Evolutionary conservation across 2,797 vertebrate species (phyloP).

Genomic region (Falco concolor): DNA sequence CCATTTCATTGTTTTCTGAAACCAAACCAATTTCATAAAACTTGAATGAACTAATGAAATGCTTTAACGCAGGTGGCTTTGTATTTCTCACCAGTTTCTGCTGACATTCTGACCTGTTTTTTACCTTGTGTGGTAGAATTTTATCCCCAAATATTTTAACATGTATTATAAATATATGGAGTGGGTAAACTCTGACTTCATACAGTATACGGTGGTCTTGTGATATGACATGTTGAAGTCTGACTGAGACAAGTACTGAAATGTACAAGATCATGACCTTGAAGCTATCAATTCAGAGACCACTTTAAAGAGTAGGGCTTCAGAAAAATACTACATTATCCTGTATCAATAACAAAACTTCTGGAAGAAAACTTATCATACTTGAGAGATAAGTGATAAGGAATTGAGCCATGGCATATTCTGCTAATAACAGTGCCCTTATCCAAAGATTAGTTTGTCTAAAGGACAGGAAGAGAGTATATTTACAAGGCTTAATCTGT

Average conservation of each 20-base stretch:
- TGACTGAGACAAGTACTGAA: background rate
- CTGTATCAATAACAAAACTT: background rate
- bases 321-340: background rate
- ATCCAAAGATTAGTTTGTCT: background rate
- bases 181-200: background rate
- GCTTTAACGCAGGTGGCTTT: background rate
- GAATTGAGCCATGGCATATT: background rate
- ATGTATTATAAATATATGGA: background rate
- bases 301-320: background rate
- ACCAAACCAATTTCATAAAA: background rate
- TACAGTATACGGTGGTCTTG: rapidly evolving
- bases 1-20: background rate
- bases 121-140: background rate
- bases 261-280: background rate
- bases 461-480: background rate
- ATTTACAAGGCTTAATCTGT: background rate
- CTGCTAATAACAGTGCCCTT: background rate
- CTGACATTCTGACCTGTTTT: background rate
- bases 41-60: background rate
- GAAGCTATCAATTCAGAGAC: background rate
- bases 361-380: background rate
- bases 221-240: background rate
- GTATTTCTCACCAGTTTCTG: background rate
- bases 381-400: background rate
- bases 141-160: background rate